A percentile compares a stretch with the other conserved stretches of the same genome.
Conservation (phyloP, 1,140 invertebrate species). For the Drosophila novamexicana region DNA sequence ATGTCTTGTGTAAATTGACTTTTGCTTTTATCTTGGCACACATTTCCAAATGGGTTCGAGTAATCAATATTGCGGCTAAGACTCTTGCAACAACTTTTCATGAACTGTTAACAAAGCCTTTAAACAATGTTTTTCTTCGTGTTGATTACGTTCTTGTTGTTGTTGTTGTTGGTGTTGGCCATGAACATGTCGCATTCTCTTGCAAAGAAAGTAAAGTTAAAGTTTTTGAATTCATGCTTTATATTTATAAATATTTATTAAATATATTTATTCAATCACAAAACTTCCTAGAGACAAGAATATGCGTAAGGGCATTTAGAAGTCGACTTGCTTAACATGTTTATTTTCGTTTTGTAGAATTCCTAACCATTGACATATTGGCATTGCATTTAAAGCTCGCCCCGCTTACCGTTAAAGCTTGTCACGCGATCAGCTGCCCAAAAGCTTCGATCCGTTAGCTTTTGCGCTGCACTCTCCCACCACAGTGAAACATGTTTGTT, state of each 20-base stretch:
- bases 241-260: too few relatives aligned
- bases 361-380: neutral
- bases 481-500: conserved; percentile 20
- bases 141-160: neutral
- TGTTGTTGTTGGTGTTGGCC: conserved; percentile 10
- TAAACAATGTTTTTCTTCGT: conserved; percentile 38
- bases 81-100: conserved; percentile 28
- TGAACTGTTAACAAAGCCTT: conserved; percentile 51
- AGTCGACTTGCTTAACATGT: neutral
- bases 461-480: conserved; percentile 12
- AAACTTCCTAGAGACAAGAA: too few relatives aligned
- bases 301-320: neutral
- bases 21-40: conserved; percentile 50
- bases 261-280: too few relatives aligned
- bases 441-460: conserved; percentile 13
- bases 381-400: conserved; percentile 32
- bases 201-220: neutral
- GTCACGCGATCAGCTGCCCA: conserved; percentile 28
- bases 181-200: conserved; percentile 15
- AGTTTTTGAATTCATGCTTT: too few relatives aligned
- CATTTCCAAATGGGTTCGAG: conserved; percentile 30
- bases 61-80: conserved; percentile 33
- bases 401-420: conserved; percentile 28
- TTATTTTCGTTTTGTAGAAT: too few relatives aligned
- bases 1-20: conserved; percentile 68